Evolutionary conservation across 2,888 invertebrate genomes (phyloP).

Genomic region (Odontothrips loti): DNA sequence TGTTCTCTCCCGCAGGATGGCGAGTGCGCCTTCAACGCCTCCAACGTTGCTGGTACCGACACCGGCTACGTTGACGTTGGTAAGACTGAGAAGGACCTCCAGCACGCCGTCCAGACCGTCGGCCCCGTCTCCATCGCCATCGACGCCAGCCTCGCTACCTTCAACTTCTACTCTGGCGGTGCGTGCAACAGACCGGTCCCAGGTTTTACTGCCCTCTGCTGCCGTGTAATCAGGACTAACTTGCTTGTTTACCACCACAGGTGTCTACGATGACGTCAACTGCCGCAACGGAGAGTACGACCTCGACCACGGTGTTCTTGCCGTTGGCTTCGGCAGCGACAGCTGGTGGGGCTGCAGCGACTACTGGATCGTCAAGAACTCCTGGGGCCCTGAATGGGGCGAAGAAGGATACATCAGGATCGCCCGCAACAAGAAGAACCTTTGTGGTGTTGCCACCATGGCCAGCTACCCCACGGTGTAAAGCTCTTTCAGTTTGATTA

Average conservation of each 20-base stretch:
- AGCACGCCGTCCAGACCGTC: neutral
- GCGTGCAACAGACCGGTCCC: constrained; percentile 29
- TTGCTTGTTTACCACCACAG: constrained; percentile 31
- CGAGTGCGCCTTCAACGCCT: neutral
- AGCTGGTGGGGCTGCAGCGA: constrained; percentile 43
- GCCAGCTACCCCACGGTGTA: constrained; percentile 45
- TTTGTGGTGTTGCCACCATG: constrained; percentile 49
- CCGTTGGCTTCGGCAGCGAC: constrained; percentile 50
- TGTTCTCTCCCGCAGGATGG: neutral
- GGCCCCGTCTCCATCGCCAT: constrained; percentile 1
- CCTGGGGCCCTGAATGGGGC: constrained; percentile 50
- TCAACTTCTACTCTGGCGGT: constrained; percentile 40
- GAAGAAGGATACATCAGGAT: constrained; percentile 49
- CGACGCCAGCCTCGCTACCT: neutral
- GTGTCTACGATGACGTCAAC: constrained; percentile 48
- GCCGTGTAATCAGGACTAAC: too few species aligned
- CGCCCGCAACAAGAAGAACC: constrained; percentile 48
- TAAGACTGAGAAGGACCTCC: neutral
- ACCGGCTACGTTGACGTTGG: neutral
- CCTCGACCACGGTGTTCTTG: constrained; percentile 52
- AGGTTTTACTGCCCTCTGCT: too few species aligned
- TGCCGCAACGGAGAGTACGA: constrained; percentile 44
- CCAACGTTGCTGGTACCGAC: neutral
- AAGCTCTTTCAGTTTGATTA: neutral
- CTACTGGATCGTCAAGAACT: constrained; percentile 55